phyloP scores from a whole-genome alignment of 2,797 vertebrate genomes.

The Sebastes vulpes region DNA sequence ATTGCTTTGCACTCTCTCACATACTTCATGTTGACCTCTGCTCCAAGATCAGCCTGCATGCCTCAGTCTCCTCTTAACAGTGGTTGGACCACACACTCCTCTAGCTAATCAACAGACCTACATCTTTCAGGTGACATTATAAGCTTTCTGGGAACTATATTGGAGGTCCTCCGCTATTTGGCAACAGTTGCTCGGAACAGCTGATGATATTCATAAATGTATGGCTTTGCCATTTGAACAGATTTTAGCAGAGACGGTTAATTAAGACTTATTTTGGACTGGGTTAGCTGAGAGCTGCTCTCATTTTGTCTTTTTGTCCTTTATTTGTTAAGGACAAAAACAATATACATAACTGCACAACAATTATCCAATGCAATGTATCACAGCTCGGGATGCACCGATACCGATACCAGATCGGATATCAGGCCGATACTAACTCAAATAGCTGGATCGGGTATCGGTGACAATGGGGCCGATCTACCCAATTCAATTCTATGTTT shows the following conservation, averaged over 20 bases:
- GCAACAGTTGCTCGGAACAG: background rate
- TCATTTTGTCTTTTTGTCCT: background rate
- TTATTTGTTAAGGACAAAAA: background rate
- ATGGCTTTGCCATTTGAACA: background rate
- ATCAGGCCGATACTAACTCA: too few species aligned
- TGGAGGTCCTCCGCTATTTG: conserved; percentile 3
- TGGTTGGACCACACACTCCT: background rate
- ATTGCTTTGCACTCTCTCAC: background rate
- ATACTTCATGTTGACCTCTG: conserved; percentile 7
- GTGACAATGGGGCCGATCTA: too few species aligned
- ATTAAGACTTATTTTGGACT: background rate
- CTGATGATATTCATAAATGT: conserved; percentile 21
- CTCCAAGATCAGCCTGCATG: background rate
- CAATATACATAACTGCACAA: background rate
- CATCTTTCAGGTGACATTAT: conserved; percentile 23
- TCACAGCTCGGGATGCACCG: background rate
- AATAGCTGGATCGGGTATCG: too few species aligned
- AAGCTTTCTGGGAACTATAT: conserved; percentile 5
- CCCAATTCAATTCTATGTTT: too few species aligned
- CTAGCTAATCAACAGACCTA: background rate
- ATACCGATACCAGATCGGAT: too few species aligned
- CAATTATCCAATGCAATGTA: background rate
- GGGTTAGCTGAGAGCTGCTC: background rate
- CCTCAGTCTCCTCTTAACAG: background rate
- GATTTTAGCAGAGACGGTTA: conserved; percentile 5